These are phyloP conservation scores for Conus ventricosus DNA, from an alignment of 1,140 invertebrate species.

Conservation along the genomic window DNA sequence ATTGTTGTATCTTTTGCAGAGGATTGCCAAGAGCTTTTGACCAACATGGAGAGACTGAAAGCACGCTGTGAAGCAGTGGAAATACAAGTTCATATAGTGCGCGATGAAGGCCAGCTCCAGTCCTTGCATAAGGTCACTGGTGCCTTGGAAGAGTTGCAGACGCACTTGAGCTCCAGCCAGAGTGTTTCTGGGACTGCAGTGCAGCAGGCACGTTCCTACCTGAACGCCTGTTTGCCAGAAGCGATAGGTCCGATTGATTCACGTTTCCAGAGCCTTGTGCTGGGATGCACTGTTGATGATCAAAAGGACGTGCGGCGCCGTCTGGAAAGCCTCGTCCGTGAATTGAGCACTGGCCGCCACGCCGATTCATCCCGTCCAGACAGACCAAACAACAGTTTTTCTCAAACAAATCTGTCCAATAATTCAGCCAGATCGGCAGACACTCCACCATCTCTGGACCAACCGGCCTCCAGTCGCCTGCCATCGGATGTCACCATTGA, in stretches of 20 bases:
- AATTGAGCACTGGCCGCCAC: neutral
- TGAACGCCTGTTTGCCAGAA: constrained; percentile 35
- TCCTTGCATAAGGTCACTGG: constrained; percentile 16
- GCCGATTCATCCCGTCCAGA: neutral
- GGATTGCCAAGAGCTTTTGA: constrained; percentile 26
- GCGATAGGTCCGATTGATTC: constrained; percentile 16
- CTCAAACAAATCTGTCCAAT: neutral
- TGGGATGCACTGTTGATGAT: constrained; percentile 32
- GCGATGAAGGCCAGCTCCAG: constrained; percentile 22
- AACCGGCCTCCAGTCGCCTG: neutral
- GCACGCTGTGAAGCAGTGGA: constrained; percentile 16
- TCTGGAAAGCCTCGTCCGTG: constrained; percentile 7
- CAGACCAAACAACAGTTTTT: neutral
- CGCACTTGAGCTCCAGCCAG: neutral
- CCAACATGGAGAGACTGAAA: constrained; percentile 32
- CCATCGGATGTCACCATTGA: neutral
- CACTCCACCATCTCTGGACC: neutral
- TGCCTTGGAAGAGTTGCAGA: constrained; percentile 19
- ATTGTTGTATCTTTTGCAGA: constrained; percentile 15
- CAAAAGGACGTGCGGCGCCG: constrained; percentile 26
- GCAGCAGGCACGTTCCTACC: constrained; percentile 5
- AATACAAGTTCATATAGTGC: constrained; percentile 27
- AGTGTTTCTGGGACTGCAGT: neutral
- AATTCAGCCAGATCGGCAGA: neutral
- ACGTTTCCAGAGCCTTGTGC: constrained; percentile 30